Evolutionary conservation across 2,888 invertebrate genomes (phyloP), one percentile per base, ranked within the genome.

Genomic region (Subacronicta megacephala): DNA sequence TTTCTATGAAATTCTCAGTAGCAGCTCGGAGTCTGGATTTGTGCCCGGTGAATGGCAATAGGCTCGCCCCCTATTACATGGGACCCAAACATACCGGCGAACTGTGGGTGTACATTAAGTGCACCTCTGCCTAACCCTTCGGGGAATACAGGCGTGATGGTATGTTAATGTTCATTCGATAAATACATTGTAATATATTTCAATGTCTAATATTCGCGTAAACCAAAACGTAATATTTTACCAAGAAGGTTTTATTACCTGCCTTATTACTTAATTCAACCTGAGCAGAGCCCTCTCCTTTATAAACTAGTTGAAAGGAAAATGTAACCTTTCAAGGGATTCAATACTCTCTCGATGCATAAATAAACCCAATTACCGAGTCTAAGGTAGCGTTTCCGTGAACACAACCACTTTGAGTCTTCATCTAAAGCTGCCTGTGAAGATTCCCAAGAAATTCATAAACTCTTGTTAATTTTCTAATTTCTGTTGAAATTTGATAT

Each of bases 251-350:
- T 36, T 17, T 29, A 15, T 15, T 9, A 10, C 12, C 33, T 53
- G n/a, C n/a, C n/a, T n/a, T n/a, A n/a, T n/a, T 45, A 62, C n/a
- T 62, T 62, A 46, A 63, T 53, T 62, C 55, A 45, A 62, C 33
- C 54, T 23, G 7, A 29, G 20, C 23, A 62, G 54, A 29, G 10
- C 29, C 45, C 16, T 6, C 37, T 29, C 20, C 41, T 35, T 54
- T 53, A 41, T 46, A 52, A 41, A 54, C 16, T 3, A 17, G 56
- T 46, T 63, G 38, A 63, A 63, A 70, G 42, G 35, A 40, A 40
- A 63, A 20, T 16, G 23, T 44, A 31, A n/a, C 71, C 65, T 55
- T 70, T 55, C 23, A 44, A 45, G n/a, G 23, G 35, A 20, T 43
- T 40, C 36, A 43, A 71, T 71, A 33, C 37, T 42, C 37, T 33